Base-by-base conservation (phyloP, 1,140 invertebrate species). In the Cherax destructor region DNA sequence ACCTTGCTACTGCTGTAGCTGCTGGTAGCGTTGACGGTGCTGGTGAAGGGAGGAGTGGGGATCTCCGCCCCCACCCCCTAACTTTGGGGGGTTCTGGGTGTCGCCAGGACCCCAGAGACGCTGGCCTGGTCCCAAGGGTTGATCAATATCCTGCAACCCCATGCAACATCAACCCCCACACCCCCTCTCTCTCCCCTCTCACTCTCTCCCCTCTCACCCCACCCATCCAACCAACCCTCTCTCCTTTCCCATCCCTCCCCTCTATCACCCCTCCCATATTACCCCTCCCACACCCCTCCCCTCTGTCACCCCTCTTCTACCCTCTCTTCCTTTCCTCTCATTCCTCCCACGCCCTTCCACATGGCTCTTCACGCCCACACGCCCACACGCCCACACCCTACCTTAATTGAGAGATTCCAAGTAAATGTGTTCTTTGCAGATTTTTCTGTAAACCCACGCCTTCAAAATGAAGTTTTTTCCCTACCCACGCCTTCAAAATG, bases 21-120 rank as follows among this genome's bases (percentile, higher is more conserved):
- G 65, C 13, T 69, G 30, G 30, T 41, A 41, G 30, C 30, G 65
- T 5, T 69, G 65, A 21, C 21, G 65, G 65, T 69, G 65, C 13
- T 69, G 65, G 65, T 69, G 65, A 18, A 18, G 65, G 65, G 21
- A 18, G 65, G 65, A 21, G 13, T 69, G 0, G 18, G 65, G 18
- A 3, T 16, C 9, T 59, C 9, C 56, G 65, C 30, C 30, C 30
- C 21, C 5, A 69, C 65, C 65, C 65, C 21, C 65, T 41, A 41
- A 41, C 65, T 69, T 11, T 5, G 13, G 83, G 69, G 69, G 65
- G 72, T 21, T 47, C 49, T 85, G 83, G 65, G 83, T 85, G 83
- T 85, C 83, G 83, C 50, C n/a, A 50, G 65, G 41, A 69, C 83
- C 83, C 83, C 21, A 61, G 83, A 85, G 83, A 85, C 83, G 61